Percentiles rank a stretch among this genome's conserved stretches.
These are phyloP conservation scores for Halcyon malimbica DNA, from an alignment of 2,113 vertebrate genomes.

Conservation along the genomic window DNA sequence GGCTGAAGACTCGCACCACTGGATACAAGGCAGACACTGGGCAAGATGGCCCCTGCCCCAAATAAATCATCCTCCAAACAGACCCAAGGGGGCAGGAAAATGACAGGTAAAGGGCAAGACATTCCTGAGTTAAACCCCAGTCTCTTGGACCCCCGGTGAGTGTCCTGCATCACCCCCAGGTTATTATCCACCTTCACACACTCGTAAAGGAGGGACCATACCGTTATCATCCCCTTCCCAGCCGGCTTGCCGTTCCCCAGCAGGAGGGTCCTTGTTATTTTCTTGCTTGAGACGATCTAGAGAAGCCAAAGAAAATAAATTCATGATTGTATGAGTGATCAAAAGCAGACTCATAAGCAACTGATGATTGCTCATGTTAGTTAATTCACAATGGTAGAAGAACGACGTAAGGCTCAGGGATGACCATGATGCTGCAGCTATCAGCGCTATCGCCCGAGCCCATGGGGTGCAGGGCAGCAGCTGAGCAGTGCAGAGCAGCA, in stretches of 20 bases:
- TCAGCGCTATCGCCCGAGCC: background rate
- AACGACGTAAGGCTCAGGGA: background rate
- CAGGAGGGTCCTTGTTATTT: constrained; percentile 88
- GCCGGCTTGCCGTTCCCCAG: constrained; percentile 95
- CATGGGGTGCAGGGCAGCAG: accelerated
- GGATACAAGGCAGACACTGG: background rate
- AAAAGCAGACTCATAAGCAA: background rate
- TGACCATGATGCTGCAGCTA: background rate
- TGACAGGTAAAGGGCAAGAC: background rate
- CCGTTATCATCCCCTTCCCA: constrained; percentile 93
- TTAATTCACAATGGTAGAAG: background rate
- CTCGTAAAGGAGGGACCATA: constrained; percentile 38
- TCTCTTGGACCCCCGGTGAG: background rate
- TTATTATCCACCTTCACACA: background rate
- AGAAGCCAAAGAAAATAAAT: background rate
- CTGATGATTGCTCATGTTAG: background rate
- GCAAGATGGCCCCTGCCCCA: background rate
- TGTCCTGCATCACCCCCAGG: background rate
- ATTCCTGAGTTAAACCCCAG: background rate
- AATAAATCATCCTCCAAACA: background rate
- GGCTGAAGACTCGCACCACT: background rate
- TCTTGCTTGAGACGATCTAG: constrained; percentile 98
- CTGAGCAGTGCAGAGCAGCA: background rate
- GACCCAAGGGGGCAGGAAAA: background rate
- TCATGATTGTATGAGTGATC: background rate